Base-by-base conservation (phyloP, 2,797 vertebrate genomes). In the Bucorvus abyssinicus region DNA sequence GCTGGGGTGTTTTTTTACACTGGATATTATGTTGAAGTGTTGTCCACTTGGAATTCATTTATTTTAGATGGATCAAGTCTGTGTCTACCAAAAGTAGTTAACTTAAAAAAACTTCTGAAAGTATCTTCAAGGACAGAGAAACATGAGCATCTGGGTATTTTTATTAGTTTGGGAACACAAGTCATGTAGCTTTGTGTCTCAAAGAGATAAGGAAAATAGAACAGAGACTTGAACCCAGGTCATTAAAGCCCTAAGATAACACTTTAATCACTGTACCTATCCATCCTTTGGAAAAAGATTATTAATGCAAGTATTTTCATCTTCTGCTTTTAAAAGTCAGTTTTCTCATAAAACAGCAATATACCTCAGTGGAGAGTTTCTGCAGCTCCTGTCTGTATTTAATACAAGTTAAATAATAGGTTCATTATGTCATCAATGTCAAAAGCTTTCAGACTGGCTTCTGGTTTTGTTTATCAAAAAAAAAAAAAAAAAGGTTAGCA, bases 241-340 rank as follows among this genome's bases (percentile, higher is more conserved):
- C 93, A 84, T 95, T 92, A 94, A 95, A 94, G 61, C 52, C 73
- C 44, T 68, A 75, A 84, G 92, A 95, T 95, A 97, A 91, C 59
- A 81, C 73, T 94, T 95, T 94, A 95, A 96, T 96, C 93, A 92
- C 68, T 89, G 44, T 87, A 95, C 87, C 87, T 94, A 93, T 95
- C 93, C 92, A 84, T 92, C 61, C 79, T 86, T 87, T 89, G 70
- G 93, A 95, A 82, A 67, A 79, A 88, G 81, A 92, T 95, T 94
- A 95, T 96, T 94, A 94, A 90, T 96, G 79, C 65, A 89, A 84
- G 59, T 91, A 65, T 95, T 96, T 96, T 91, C 82, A 90, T 96
- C 68, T 91, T 87, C 90, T 92, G 32, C 56, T 80, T 96, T 85
- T 87, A 85, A 92, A 87, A 92, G 23, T 83, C 18, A 45, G 7